These are phyloP conservation scores for Nephrocerus scutellatus DNA, from an alignment of 2,888 invertebrate species.

Conservation along the genomic window DNA sequence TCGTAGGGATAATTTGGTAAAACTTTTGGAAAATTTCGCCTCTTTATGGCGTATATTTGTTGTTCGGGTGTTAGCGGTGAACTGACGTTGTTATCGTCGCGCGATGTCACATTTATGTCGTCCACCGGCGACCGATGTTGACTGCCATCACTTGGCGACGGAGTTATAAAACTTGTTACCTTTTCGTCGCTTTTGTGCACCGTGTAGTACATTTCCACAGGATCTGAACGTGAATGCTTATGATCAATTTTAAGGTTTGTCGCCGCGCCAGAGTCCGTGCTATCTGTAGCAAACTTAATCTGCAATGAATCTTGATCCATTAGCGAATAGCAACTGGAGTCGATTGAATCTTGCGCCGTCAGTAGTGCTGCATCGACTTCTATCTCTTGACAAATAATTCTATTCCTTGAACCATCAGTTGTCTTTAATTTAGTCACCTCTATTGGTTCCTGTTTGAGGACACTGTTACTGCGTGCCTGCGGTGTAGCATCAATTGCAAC, in stretches of 20 bases:
- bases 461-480: constrained; percentile 62
- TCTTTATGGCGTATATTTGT: constrained; percentile 64
- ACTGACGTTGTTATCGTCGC: constrained; percentile 50
- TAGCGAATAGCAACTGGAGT: constrained; percentile 42
- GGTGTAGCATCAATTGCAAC: constrained; percentile 75
- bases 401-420: constrained; percentile 34
- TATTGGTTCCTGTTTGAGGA: constrained; percentile 69
- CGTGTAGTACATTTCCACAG: constrained; percentile 53
- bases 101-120: constrained; percentile 66
- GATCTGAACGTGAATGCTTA: constrained; percentile 62
- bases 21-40: constrained; percentile 77
- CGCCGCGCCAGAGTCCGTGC: no score
- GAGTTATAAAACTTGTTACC: constrained; percentile 46
- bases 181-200: constrained; percentile 43
- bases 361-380: constrained; percentile 41
- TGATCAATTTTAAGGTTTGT: constrained; percentile 50
- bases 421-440: constrained; percentile 56
- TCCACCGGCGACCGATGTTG: constrained; percentile 11
- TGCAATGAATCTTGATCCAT: constrained; percentile 36
- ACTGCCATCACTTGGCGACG: constrained; percentile 48
- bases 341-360: constrained; percentile 39
- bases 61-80: constrained; percentile 59
- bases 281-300: not conserved
- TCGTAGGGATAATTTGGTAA: constrained; percentile 55
- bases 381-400: constrained; percentile 45